Conservation (phyloP, 2,888 invertebrate species). For the Chymomyza procnemis region DNA sequence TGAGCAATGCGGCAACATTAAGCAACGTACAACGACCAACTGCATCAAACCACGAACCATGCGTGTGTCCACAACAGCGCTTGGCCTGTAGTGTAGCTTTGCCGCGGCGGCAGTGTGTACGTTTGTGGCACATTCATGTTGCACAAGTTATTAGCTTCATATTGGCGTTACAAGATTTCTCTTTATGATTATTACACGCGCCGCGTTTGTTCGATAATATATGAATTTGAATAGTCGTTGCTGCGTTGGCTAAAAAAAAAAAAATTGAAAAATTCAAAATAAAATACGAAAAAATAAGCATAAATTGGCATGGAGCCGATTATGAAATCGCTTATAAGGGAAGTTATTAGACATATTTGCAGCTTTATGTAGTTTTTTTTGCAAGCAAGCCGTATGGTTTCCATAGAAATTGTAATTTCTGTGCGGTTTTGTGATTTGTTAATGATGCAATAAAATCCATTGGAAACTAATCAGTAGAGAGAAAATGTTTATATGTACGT, state of each 20-base stretch:
- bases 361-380: background rate
- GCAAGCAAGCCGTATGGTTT: background rate
- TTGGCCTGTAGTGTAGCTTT: background rate
- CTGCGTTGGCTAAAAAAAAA: conserved; percentile 19
- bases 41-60: too few relatives aligned
- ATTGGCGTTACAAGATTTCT: conserved; percentile 63
- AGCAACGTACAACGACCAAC: too few relatives aligned
- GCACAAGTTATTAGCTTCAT: conserved; percentile 52
- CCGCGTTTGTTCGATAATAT: conserved; percentile 47
- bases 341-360: background rate
- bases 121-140: background rate
- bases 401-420: background rate
- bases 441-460: background rate
- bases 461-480: background rate
- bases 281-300: conserved; percentile 13
- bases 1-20: conserved; percentile 8
- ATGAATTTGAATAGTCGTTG: conserved; percentile 35
- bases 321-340: background rate
- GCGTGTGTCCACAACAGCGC: background rate
- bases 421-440: background rate
- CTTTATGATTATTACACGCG: conserved; percentile 67
- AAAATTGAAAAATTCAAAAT: conserved; percentile 61
- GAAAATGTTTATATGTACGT: background rate
- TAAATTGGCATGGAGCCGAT: background rate
- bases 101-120: background rate